Base-by-base conservation (phyloP, 2,797 vertebrate genomes). In the Falco rusticolus region DNA sequence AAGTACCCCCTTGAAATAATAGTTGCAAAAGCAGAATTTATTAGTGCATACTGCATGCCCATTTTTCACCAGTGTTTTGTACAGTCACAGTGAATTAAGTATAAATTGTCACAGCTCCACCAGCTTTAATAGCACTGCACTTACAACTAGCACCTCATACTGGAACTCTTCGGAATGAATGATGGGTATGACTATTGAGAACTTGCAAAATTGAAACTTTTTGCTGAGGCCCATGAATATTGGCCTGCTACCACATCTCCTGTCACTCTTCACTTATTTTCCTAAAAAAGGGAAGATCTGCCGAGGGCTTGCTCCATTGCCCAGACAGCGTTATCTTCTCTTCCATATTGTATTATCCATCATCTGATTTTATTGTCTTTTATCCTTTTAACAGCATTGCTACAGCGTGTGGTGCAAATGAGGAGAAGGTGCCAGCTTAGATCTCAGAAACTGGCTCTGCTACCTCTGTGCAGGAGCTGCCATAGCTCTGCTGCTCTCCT, bases 1-100 rank as follows among this genome's bases (percentile, higher is more conserved):
- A 97, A 94, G 65, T 60, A 77, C 29, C 72, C 41, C 66, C 69
- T 84, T 90, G 84, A 93, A 97, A 89, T 89, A 85, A 60, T 45
- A 85, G 61, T 48, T 94, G 43, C 65, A 39, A 78, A 92, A 89
- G 39, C 51, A 81, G 37, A 89, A 87, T 91, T 87, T 76, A 75
- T 80, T 50, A 72, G 37, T 59, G 80, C 81, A 51, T 43, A 25
- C 11, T 47, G 26, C 59, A 74, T 92, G 74, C 53, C 54, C 24
- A 7, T 90, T 94, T 88, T 75, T 87, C 81, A 86, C 28, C 50
- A n/a, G 16, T 41, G 84, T 85, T 95, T 92, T 72, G 45, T 79
- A 79, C 31, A 45, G 13, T 64, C 61, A 47, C 0, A 1, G 79
- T 26, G 70, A 70, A 84, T 79, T 78, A 53, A 1, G 1, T 69